phyloP scores from a whole-genome alignment of 2,113 vertebrate genomes.

The Aspidoscelis tigris region DNA sequence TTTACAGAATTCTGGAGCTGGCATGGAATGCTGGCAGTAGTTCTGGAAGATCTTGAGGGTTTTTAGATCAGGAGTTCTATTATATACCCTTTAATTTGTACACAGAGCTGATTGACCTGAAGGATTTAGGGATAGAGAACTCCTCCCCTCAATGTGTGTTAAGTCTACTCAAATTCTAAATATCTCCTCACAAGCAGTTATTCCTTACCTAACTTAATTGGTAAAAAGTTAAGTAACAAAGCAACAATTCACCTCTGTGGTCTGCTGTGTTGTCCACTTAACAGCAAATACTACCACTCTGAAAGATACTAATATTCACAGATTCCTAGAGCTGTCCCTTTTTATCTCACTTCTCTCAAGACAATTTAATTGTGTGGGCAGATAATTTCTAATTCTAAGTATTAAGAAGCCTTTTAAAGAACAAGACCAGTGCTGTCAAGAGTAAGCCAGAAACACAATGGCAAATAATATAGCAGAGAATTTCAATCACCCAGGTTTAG shows the following conservation, averaged over 20 bases:
- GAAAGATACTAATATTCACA: constrained; percentile 17
- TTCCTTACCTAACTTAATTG: neutral
- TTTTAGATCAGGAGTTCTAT: no score
- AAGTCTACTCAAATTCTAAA: neutral
- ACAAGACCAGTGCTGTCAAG: constrained; percentile 3
- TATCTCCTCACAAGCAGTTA: constrained; percentile 37
- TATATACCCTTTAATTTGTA: no score
- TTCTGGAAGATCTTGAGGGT: no score
- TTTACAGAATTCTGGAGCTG: no score
- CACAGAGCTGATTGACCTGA: no score
- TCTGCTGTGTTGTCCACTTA: constrained; percentile 1
- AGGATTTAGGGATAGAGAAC: neutral
- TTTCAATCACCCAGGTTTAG: no score
- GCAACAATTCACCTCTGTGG: neutral
- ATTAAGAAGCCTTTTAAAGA: constrained; percentile 15
- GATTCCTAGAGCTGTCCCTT: neutral
- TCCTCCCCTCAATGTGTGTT: neutral
- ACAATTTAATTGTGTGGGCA: neutral
- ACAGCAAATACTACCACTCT: neutral
- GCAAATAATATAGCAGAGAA: no score
- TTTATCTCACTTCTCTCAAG: neutral
- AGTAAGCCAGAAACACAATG: neutral
- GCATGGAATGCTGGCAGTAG: no score
- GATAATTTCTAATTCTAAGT: constrained; percentile 26
- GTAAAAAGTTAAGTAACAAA: neutral